Evolutionary conservation across 2,797 vertebrate species (phyloP), one percentile per base, ranked within the genome.

Genomic region (Rousettus madagascariensis): DNA sequence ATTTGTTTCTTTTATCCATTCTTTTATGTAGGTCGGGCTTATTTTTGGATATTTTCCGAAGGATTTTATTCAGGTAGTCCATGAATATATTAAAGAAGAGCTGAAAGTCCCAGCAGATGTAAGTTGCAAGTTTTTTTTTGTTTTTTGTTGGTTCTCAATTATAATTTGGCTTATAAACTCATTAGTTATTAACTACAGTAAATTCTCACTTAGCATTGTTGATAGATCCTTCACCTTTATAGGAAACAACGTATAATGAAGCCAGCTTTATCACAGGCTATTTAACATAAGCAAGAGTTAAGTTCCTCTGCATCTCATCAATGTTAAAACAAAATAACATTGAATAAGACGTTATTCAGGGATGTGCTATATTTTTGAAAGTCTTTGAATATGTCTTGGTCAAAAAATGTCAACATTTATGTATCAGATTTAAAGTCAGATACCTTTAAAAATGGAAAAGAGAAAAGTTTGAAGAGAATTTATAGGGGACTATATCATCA

Each of bases 41-140:
- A 94, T 95, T 91, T 99, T 99, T 99, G 99, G 99, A 65, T 99
- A 99, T 98, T 99, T 99, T 96, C 99, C 99, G 95, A 99, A 99
- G 96, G 98, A 99, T 96, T 98, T 99, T 97, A 98, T 99, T 96
- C 98, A 98, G 94, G 97, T 99, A 95, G 99, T 99, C 96, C 98
- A 99, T 96, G 95, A 98, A 97, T 99, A 99, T 96, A 99, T 98
- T 33, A 98, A 98, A 4, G 98, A 99, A 96, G 99, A 99, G 97
- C 33, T 99, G 96, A 99, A 99, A 96, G 65, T 99, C 94, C 98
- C 98, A 95, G 97, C 99, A 96, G 99, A 99, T 98, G 99, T 99
- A 98, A 98, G 98, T 97, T 71, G 87, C 69, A 2, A 1, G 74
- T 86, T 72, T 86, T 72, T 38, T 49, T 33, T 84, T 94, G 79